phyloP scores from a whole-genome alignment of 2,888 invertebrate genomes.

The Ernsta delagoae region DNA sequence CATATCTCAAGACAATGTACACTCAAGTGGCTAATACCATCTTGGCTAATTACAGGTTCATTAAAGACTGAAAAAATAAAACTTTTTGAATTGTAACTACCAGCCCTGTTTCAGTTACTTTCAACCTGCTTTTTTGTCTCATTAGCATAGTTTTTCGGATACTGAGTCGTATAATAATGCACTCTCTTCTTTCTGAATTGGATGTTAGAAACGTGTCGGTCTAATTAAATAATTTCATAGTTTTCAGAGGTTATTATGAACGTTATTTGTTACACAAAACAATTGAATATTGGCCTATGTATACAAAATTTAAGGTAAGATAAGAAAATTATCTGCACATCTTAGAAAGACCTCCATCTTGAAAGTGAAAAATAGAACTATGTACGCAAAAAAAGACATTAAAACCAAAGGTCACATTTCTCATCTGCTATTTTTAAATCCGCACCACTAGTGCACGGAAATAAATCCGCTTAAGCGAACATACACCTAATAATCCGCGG shows the following conservation, averaged over 20 bases:
- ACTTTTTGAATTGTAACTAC: no score
- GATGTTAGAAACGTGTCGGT: not conserved
- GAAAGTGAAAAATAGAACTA: no score
- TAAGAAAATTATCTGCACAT: no score
- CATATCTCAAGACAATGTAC: no score
- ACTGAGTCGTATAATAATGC: not conserved
- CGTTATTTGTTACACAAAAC: no score
- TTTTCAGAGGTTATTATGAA: no score
- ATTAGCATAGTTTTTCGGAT: constrained; percentile 12
- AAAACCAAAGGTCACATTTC: constrained; percentile 2
- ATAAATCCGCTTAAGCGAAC: constrained; percentile 41
- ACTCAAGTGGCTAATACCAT: no score
- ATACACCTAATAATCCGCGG: constrained; percentile 43
- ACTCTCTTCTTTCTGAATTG: not conserved
- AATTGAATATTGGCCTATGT: no score
- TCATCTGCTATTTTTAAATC: constrained; percentile 14
- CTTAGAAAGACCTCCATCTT: no score
- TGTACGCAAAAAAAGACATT: not conserved
- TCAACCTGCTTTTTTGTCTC: constrained; percentile 17
- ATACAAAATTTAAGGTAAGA: no score
- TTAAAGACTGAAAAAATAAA: no score
- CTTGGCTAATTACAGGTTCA: no score
- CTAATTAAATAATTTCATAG: not conserved
- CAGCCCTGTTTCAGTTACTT: constrained; percentile 8
- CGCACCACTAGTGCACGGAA: constrained; percentile 26